Conservation (phyloP, 2,113 vertebrate species). For the Zonotrichia leucophrys region DNA sequence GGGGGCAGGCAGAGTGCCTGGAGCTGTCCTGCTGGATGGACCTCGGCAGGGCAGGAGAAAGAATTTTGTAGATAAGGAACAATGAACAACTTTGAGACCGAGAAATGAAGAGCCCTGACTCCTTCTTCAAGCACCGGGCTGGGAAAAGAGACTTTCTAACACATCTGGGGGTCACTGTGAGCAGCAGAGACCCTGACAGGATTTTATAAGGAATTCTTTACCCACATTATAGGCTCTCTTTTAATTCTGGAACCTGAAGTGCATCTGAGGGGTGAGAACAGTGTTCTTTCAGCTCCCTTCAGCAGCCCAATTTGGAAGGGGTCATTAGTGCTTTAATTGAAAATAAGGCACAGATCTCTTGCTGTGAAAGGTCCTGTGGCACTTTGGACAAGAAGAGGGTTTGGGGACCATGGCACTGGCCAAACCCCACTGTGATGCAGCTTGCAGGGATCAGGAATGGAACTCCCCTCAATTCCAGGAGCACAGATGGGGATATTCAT, state of each 20-base stretch:
- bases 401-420: neutral
- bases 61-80: too few relatives aligned
- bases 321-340: neutral
- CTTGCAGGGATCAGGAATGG: neutral
- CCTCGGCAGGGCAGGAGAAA: too few relatives aligned
- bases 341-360: neutral
- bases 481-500: rapidly evolving
- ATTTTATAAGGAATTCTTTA: neutral
- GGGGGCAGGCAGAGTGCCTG: too few relatives aligned
- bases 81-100: too few relatives aligned
- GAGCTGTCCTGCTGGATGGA: too few relatives aligned
- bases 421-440: neutral
- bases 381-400: neutral
- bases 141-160: too few relatives aligned
- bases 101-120: too few relatives aligned
- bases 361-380: neutral
- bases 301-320: neutral
- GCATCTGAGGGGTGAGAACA: neutral
- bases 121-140: too few relatives aligned
- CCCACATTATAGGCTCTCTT: neutral
- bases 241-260: neutral
- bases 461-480: neutral
- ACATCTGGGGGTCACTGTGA: too few relatives aligned
- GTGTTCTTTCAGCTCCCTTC: too few relatives aligned
- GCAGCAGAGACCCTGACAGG: too few relatives aligned